phyloP scores from a whole-genome alignment of 2,888 invertebrate species.

The Xylota sylvarum region DNA sequence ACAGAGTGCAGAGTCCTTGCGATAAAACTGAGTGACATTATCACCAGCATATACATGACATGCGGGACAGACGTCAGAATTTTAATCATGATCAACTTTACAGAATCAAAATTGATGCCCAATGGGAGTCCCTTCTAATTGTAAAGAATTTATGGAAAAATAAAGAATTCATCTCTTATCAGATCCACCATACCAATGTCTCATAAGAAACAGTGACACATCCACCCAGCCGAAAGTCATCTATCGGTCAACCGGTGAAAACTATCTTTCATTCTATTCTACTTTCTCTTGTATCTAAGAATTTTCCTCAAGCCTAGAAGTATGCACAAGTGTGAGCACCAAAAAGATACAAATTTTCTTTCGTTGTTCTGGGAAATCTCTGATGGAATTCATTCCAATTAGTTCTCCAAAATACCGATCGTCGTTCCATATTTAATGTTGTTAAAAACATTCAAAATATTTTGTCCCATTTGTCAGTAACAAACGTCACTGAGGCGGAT shows the following conservation, averaged over 20 bases:
- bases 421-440: constrained; percentile 1
- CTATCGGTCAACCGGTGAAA: constrained; percentile 54
- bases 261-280: constrained; percentile 32
- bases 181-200: neutral
- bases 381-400: constrained; percentile 18
- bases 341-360: constrained; percentile 9
- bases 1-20: too few species aligned
- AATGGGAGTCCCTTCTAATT: too few species aligned
- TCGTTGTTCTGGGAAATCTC: constrained; percentile 6
- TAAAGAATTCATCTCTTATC: neutral
- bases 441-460: constrained; percentile 78
- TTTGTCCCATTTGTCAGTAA: constrained; percentile 77
- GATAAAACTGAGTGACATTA: too few species aligned
- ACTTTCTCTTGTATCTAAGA: constrained; percentile 38
- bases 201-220: neutral
- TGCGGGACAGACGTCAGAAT: too few species aligned
- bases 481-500: constrained; percentile 13
- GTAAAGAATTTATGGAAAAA: too few species aligned
- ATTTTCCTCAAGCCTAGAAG: constrained; percentile 40
- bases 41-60: too few species aligned
- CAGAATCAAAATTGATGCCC: too few species aligned
- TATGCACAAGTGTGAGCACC: constrained; percentile 30
- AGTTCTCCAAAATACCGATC: constrained; percentile 15
- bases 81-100: too few species aligned
- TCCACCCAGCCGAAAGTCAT: constrained; percentile 28